Evolutionary conservation across 2,113 vertebrate species (phyloP).

Genomic region (Sminthopsis crassicaudata): DNA sequence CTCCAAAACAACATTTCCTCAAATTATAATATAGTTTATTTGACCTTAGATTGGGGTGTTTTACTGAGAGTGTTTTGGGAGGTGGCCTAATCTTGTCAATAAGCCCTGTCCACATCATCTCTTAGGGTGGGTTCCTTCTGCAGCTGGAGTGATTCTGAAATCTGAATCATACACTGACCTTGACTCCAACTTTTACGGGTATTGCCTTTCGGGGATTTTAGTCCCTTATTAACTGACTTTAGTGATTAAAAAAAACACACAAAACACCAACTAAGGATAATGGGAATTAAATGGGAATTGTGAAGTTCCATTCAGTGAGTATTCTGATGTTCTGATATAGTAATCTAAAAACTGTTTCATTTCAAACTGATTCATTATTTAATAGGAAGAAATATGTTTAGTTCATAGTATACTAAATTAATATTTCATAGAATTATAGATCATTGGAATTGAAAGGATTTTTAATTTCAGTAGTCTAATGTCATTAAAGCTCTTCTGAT

Average conservation of each 20-base stretch:
- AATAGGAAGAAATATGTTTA: neutral
- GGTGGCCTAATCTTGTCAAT: neutral
- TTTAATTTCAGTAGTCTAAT: neutral
- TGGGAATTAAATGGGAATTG: constrained; percentile 17
- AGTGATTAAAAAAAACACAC: neutral
- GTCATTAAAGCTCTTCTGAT: neutral
- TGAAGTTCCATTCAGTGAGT: constrained; percentile 12
- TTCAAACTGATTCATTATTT: constrained; percentile 22
- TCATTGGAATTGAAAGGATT: neutral
- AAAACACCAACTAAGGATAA: constrained; percentile 1
- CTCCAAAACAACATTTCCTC: neutral
- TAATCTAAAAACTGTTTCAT: constrained; percentile 41
- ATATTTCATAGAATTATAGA: neutral
- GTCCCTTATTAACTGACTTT: neutral
- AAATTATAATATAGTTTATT: neutral
- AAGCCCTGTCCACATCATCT: neutral
- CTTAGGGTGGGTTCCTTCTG: neutral
- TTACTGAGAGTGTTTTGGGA: neutral
- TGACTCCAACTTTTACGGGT: neutral
- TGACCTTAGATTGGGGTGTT: neutral
- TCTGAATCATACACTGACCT: neutral
- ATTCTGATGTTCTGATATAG: constrained; percentile 29
- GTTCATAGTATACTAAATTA: neutral
- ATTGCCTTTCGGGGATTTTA: neutral
- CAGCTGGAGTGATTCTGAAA: neutral